Conservation (phyloP, 2,888 invertebrate species). For the Drosophila basisetae region DNA sequence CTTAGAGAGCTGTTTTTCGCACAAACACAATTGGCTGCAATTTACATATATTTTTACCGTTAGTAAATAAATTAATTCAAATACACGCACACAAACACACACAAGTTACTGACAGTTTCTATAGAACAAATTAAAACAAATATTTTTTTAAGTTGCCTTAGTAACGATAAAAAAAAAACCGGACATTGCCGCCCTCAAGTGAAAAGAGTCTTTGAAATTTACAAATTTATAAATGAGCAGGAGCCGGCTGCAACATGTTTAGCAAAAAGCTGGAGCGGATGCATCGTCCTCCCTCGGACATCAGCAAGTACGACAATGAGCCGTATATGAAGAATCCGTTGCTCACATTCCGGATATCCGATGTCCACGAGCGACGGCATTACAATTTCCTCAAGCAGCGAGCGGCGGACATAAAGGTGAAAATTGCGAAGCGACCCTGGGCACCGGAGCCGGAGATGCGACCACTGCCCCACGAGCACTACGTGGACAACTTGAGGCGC, state of each 20-base stretch:
- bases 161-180: slow-evolving; percentile 54
- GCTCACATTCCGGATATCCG: slow-evolving; percentile 82
- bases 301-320: slow-evolving; percentile 84
- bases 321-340: slow-evolving; percentile 84
- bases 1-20: not conserved
- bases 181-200: slow-evolving; percentile 15
- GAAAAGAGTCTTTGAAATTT: slow-evolving; percentile 16
- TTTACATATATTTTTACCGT: slow-evolving; percentile 31
- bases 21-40: slow-evolving; percentile 28
- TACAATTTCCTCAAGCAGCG: slow-evolving; percentile 81
- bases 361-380: slow-evolving; percentile 83
- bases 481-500: slow-evolving; percentile 87
- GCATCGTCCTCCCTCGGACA: slow-evolving; percentile 82
- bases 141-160: slow-evolving; percentile 58
- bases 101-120: slow-evolving; percentile 6
- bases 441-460: slow-evolving; percentile 85
- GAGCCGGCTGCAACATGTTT: slow-evolving; percentile 66
- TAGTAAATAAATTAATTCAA: slow-evolving; percentile 54
- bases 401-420: slow-evolving; percentile 83
- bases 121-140: slow-evolving; percentile 17
- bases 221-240: slow-evolving; percentile 39
- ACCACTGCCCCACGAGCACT: slow-evolving; percentile 86
- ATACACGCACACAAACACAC: slow-evolving; percentile 11
- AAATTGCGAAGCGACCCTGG: slow-evolving; percentile 66
- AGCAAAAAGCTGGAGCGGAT: slow-evolving; percentile 81